Conservation (phyloP, 1,140 invertebrate genomes). For the Chrysopa pallens region DNA sequence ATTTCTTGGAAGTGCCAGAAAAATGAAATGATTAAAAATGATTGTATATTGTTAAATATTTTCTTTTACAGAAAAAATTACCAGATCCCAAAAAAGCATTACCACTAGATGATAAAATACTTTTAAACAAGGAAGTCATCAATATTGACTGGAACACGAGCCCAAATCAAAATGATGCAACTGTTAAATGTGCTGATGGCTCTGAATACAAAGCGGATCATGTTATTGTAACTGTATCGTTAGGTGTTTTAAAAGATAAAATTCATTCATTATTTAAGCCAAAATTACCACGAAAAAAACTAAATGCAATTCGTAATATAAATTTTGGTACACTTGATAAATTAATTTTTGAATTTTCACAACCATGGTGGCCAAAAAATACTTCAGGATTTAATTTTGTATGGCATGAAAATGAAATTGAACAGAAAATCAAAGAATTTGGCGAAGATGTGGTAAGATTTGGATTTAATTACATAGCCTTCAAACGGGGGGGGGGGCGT, state of each 20-base stretch:
- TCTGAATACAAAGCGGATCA: constrained; percentile 36
- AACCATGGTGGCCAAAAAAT: constrained; percentile 38
- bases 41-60: too few relatives aligned
- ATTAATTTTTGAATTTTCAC: constrained; percentile 49
- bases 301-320: constrained; percentile 38
- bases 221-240: constrained; percentile 45
- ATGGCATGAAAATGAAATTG: constrained; percentile 29
- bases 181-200: constrained; percentile 36
- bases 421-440: too few relatives aligned
- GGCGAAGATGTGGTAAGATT: too few relatives aligned
- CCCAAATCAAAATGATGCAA: constrained; percentile 9
- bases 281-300: constrained; percentile 34
- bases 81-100: too few relatives aligned
- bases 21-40: too few relatives aligned
- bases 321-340: constrained; percentile 56
- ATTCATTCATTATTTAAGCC: constrained; percentile 39
- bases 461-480: too few relatives aligned
- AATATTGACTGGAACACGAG: constrained; percentile 25
- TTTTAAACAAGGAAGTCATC: constrained; percentile 24
- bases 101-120: constrained; percentile 20
- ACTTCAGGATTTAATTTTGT: constrained; percentile 27
- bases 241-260: constrained; percentile 48
- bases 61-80: constrained; percentile 3
- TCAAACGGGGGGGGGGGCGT: too few relatives aligned
- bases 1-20: too few relatives aligned